Percentiles rank a stretch among this genome's conserved stretches.
These are phyloP conservation scores for Lobophora halterata DNA, from an alignment of 2,888 invertebrate species.

Conservation along the genomic window DNA sequence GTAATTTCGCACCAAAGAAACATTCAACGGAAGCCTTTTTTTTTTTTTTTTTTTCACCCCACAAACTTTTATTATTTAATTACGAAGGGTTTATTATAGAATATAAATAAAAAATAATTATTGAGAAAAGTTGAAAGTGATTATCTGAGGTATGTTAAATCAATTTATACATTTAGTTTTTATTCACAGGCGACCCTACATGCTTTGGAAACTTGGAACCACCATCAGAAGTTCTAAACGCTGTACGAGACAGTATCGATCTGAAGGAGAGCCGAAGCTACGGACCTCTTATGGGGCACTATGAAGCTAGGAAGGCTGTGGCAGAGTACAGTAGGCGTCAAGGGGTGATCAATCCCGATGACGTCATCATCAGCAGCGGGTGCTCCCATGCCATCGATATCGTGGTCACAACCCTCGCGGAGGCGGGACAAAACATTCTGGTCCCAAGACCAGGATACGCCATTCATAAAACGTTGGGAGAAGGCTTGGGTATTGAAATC, in stretches of 20 bases:
- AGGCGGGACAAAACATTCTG: slow-evolving; percentile 94
- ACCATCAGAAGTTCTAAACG: slow-evolving; percentile 87
- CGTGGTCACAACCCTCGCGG: slow-evolving; percentile 92
- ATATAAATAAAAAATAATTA: too few species aligned
- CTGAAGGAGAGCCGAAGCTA: slow-evolving; percentile 91
- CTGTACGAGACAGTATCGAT: slow-evolving; percentile 85
- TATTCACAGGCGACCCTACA: slow-evolving; percentile 92
- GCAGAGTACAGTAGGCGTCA: slow-evolving; percentile 90
- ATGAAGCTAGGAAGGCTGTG: slow-evolving; percentile 88
- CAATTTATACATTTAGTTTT: slow-evolving; percentile 1
- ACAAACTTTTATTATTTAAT: too few species aligned
- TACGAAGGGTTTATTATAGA: too few species aligned
- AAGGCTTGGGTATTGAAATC: slow-evolving; percentile 88
- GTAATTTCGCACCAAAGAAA: too few species aligned
- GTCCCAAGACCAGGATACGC: slow-evolving; percentile 96
- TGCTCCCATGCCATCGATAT: slow-evolving; percentile 97
- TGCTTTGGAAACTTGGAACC: slow-evolving; percentile 94
- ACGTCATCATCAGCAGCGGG: slow-evolving; percentile 95
- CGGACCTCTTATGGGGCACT: slow-evolving; percentile 89
- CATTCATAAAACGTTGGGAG: slow-evolving; percentile 92
- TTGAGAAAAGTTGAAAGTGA: too few species aligned
- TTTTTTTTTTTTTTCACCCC: too few species aligned
- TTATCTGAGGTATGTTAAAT: too few species aligned
- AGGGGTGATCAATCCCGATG: slow-evolving; percentile 77
- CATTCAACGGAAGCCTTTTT: too few species aligned